Conservation (phyloP, 2,888 invertebrate genomes). For the Sminthurinus aureus region DNA sequence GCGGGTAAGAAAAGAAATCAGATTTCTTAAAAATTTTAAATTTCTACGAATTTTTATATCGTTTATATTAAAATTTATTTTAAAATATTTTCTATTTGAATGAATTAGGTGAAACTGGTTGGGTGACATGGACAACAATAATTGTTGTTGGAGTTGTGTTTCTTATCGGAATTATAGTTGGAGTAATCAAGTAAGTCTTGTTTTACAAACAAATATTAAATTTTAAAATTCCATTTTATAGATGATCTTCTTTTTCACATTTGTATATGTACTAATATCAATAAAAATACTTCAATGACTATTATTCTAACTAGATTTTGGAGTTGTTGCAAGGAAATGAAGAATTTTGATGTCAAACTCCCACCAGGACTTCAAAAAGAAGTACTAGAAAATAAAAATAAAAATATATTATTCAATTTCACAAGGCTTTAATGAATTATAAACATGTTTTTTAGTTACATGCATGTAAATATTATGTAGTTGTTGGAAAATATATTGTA, state of each 20-base stretch:
- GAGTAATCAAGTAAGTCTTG: constrained; percentile 52
- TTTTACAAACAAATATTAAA: not conserved
- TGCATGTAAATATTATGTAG: too few species aligned
- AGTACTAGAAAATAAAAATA: constrained; percentile 33
- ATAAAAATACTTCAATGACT: constrained; percentile 10
- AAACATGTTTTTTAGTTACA: too few species aligned
- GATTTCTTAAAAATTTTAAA: not conserved
- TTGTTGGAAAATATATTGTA: too few species aligned
- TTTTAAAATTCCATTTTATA: not conserved
- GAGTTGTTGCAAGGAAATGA: constrained; percentile 71
- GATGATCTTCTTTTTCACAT: not conserved
- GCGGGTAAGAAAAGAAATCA: too few species aligned
- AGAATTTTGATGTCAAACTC: constrained; percentile 73
- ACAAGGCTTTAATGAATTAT: too few species aligned
- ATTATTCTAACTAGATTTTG: constrained; percentile 66
- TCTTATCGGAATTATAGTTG: constrained; percentile 43
- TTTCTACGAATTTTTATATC: too few species aligned
- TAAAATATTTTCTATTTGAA: too few species aligned
- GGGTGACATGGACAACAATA: constrained; percentile 55
- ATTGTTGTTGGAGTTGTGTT: constrained; percentile 40
- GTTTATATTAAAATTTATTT: too few species aligned
- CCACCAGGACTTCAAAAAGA: constrained; percentile 71
- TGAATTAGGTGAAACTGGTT: constrained; percentile 48
- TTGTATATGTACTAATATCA: not conserved
- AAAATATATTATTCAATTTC: too few species aligned